Evolutionary conservation across 2,888 invertebrate genomes (phyloP), one percentile per base, ranked within the genome.

Genomic region (Cryptocephalus primarius): DNA sequence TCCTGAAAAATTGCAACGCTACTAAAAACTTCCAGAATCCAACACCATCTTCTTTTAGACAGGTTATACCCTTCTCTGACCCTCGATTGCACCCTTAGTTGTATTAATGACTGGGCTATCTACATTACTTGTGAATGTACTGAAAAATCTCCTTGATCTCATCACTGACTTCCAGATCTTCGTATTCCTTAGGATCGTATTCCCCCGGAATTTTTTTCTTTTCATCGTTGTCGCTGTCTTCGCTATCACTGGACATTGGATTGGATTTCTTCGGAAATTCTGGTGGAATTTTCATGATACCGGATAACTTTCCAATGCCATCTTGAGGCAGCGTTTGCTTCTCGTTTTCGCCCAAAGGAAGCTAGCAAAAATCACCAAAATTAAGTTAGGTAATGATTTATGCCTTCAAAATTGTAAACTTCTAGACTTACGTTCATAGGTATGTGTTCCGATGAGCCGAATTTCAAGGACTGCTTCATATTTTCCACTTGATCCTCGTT

Each of bases 131-230:
- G 60, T 85, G 82, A 51, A 97, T 95, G 61, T 89, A 92, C 61
- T 90, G 88, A 70, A 97, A 95, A 8, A 96, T 72, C 60, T 95
- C 93, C 64, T 89, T 90, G 55, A 94, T 80, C 53, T 96, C 95
- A 0, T 82, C 73, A 1, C 85, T 80, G 42, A 90, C 85, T 48
- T 85, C 79, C 48, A 96, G 71, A 63, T 87, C 80, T 53, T 88
- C 86, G 73, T 83, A 96, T 57, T 86, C 80, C 54, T 83, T 81
- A 1, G 91, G 86, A 69, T 92, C 86, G 67, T 92, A 92, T 22
- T 78, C 77, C 0, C 78, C 79, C 10, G 64, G 62, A 12, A 67
- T 46, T 13, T 40, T 39, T 36, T 53, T 55, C 33, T 59, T 60
- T 34, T 51, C 60, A 32, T 62, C 62, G 32, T 64, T 63, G 36